These are phyloP conservation scores for Mimachlamys varia DNA, from an alignment of 2,888 invertebrate genomes.

Conservation along the genomic window DNA sequence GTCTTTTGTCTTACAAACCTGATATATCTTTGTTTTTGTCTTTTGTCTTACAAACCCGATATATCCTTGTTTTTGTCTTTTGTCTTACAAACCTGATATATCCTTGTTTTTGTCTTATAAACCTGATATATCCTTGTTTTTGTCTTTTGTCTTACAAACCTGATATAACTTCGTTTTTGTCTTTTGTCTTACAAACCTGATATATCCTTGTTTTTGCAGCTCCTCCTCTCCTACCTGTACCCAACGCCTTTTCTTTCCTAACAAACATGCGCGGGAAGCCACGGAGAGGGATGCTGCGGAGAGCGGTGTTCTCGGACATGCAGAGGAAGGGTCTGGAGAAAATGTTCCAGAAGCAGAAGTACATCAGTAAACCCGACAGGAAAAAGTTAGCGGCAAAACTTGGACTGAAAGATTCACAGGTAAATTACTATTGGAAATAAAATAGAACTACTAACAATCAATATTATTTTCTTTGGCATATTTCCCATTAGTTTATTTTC, in stretches of 20 bases:
- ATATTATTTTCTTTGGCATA: too few species aligned
- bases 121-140: too few species aligned
- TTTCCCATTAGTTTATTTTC: too few species aligned
- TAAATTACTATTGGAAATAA: constrained; percentile 80
- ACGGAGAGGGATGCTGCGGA: constrained; percentile 96
- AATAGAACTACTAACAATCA: too few species aligned
- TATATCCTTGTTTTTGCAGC: constrained; percentile 56
- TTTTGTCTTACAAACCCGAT: too few species aligned
- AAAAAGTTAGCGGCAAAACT: constrained; percentile 98
- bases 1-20: too few species aligned
- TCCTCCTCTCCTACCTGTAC: constrained; percentile 74
- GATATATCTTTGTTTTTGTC: too few species aligned
- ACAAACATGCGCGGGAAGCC: constrained; percentile 85
- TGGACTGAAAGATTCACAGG: constrained; percentile 98
- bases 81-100: too few species aligned
- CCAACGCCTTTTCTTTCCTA: constrained; percentile 78
- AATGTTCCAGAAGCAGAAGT: constrained; percentile 97
- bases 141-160: too few species aligned
- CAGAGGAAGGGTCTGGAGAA: constrained; percentile 98
- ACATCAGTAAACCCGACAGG: constrained; percentile 98
- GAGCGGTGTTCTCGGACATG: constrained; percentile 98
- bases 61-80: too few species aligned
- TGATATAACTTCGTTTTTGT: too few species aligned
- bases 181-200: background rate
- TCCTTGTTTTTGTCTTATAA: too few species aligned